A percentile compares a stretch with the other conserved stretches of the same genome.
Evolutionary conservation across 2,888 invertebrate genomes (phyloP).

Genomic region (Portevinia maculata): DNA sequence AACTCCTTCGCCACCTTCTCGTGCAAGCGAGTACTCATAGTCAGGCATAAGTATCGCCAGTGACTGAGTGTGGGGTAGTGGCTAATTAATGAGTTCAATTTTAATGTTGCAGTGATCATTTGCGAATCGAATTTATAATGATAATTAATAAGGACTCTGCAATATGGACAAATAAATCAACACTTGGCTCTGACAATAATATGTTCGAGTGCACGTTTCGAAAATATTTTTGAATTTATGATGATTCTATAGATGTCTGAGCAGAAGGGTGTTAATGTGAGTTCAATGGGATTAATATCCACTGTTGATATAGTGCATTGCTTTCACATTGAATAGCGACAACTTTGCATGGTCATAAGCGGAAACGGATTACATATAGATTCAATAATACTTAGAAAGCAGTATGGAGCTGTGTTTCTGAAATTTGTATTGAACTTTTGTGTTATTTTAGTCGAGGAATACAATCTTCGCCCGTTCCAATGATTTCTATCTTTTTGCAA

Average conservation of each 20-base stretch:
- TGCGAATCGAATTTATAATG: conserved; percentile 71
- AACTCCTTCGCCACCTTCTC: conserved; percentile 68
- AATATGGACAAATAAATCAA: conserved; percentile 72
- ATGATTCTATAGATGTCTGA: conserved; percentile 11
- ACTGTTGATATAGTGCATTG: not conserved
- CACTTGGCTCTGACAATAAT: conserved; percentile 13
- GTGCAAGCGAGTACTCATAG: conserved; percentile 6
- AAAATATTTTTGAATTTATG: conserved; percentile 54
- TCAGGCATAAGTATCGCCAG: not conserved
- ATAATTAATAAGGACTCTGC: conserved; percentile 68
- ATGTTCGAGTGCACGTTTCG: conserved; percentile 36
- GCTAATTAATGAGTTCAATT: conserved; percentile 73
- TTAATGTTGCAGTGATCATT: conserved; percentile 72
- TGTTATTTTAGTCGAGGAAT: too few species aligned
- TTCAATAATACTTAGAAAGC: too few species aligned
- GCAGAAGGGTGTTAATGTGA: conserved; percentile 48
- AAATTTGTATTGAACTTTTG: too few species aligned
- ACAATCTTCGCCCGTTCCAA: too few species aligned
- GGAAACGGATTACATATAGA: too few species aligned
- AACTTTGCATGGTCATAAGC: too few species aligned
- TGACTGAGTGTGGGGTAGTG: conserved; percentile 7
- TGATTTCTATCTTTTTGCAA: too few species aligned
- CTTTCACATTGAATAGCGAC: not conserved
- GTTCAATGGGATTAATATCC: conserved; percentile 1
- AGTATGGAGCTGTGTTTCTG: too few species aligned